Conservation (phyloP, 1,140 invertebrate genomes). For the Drosophila bipectinata region DNA sequence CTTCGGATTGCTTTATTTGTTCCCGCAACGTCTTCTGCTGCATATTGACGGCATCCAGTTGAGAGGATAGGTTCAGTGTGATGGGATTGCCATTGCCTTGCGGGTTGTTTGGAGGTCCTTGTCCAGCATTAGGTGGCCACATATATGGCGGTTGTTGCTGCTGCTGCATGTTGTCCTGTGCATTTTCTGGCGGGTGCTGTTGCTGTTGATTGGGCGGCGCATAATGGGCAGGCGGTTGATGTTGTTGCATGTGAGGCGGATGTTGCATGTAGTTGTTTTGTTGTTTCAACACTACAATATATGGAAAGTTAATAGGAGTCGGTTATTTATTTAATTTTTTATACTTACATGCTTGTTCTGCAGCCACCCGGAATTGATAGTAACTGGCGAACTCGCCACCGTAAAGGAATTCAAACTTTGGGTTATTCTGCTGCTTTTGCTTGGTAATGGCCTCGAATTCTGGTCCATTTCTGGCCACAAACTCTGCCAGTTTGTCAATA, state of each 20-base stretch:
- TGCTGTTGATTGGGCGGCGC: conserved; percentile 53
- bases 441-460: conserved; percentile 99
- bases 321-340: background rate
- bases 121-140: conserved; percentile 49
- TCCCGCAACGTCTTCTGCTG: conserved; percentile 94
- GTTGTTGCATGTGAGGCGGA: conserved; percentile 65
- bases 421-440: conserved; percentile 98
- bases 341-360: conserved; percentile 77
- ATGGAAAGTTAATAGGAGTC: background rate
- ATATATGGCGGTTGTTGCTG: conserved; percentile 53
- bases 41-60: conserved; percentile 85
- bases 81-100: conserved; percentile 63
- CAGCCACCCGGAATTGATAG: conserved; percentile 94
- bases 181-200: conserved; percentile 31
- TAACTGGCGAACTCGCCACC: conserved; percentile 98
- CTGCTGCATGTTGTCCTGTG: conserved; percentile 56
- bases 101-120: conserved; percentile 21
- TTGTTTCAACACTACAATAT: conserved; percentile 84
- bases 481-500: conserved; percentile 98
- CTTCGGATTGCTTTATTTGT: conserved; percentile 97
- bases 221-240: conserved; percentile 58
- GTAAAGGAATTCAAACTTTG: conserved; percentile 98
- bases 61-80: conserved; percentile 73
- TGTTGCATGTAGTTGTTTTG: conserved; percentile 72
- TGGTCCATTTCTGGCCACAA: conserved; percentile 98